Percentiles rank a stretch among this genome's conserved stretches.
phyloP scores from a whole-genome alignment of 2,888 invertebrate genomes.

The Thera britannica region DNA sequence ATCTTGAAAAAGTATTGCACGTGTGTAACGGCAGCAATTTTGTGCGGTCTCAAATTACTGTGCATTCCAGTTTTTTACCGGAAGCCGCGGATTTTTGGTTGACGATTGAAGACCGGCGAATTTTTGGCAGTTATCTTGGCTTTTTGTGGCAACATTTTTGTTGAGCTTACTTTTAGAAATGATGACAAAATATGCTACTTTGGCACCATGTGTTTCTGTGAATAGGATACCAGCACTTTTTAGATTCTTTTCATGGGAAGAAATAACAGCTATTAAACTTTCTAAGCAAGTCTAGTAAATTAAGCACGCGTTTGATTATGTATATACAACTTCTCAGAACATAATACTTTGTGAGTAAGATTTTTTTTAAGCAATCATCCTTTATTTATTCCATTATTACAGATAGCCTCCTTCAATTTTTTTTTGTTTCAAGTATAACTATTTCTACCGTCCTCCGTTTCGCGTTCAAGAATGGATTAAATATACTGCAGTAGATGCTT shows the following conservation, averaged over 20 bases:
- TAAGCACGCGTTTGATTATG: no score
- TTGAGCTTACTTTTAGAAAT: constrained; percentile 25
- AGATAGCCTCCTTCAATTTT: no score
- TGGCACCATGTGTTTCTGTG: neutral
- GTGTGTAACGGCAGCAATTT: constrained; percentile 73
- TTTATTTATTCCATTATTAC: no score
- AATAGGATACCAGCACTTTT: neutral
- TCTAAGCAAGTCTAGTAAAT: no score
- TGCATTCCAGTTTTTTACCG: constrained; percentile 73
- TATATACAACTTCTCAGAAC: no score
- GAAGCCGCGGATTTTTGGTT: constrained; percentile 74
- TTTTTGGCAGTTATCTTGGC: constrained; percentile 52
- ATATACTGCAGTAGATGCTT: neutral
- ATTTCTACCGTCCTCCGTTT: no score
- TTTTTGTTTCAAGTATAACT: no score
- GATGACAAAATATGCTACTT: constrained; percentile 7
- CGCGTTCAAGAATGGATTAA: no score
- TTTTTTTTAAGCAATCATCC: no score
- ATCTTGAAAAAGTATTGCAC: constrained; percentile 67
- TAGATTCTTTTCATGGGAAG: no score
- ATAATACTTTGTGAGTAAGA: no score
- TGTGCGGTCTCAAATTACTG: constrained; percentile 78
- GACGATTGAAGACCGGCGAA: constrained; percentile 59
- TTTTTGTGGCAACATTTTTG: constrained; percentile 30
- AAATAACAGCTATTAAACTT: no score